phyloP scores from a whole-genome alignment of 2,888 invertebrate genomes.

The Drosophila acutilabella region DNA sequence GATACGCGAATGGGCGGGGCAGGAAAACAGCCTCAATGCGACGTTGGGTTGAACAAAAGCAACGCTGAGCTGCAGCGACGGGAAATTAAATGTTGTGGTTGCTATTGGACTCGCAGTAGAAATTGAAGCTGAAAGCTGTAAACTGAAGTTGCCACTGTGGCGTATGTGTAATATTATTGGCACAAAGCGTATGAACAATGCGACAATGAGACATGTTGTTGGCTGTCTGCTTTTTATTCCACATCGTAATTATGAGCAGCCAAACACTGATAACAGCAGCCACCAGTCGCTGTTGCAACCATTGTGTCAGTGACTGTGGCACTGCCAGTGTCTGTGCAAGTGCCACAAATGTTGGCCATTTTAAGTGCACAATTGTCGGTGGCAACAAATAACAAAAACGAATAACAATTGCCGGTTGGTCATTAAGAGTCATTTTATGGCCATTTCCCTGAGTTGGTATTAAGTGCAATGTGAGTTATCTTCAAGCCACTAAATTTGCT shows the following conservation, averaged over 20 bases:
- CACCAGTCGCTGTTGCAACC: slow-evolving; percentile 5
- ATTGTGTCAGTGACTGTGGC: background rate
- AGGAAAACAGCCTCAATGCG: slow-evolving; percentile 63
- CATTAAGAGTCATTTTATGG: slow-evolving; percentile 76
- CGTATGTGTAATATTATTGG: slow-evolving; percentile 78
- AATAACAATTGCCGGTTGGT: slow-evolving; percentile 55
- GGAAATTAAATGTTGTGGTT: slow-evolving; percentile 60
- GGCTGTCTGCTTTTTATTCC: slow-evolving; percentile 51
- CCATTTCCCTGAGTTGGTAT: slow-evolving; percentile 66
- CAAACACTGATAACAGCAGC: slow-evolving; percentile 47
- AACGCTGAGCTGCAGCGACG: slow-evolving; percentile 31
- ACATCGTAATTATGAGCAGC: slow-evolving; percentile 46
- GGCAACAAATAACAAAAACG: slow-evolving; percentile 37
- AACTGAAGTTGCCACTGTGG: slow-evolving; percentile 55
- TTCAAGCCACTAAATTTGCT: slow-evolving; percentile 77
- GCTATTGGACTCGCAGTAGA: slow-evolving; percentile 18
- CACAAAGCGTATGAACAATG: slow-evolving; percentile 51
- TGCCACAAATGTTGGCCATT: slow-evolving; percentile 41
- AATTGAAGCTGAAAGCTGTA: background rate
- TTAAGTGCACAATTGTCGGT: slow-evolving; percentile 17
- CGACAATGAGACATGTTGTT: slow-evolving; percentile 32
- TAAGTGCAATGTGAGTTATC: slow-evolving; percentile 75
- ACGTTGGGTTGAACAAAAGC: slow-evolving; percentile 51
- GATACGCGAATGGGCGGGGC: slow-evolving; percentile 21
- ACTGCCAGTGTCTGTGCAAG: slow-evolving; percentile 2